A percentile compares a stretch with the other conserved stretches of the same genome.
Evolutionary conservation across 2,113 vertebrate species (phyloP).

Genomic region (Callospermophilus lateralis): DNA sequence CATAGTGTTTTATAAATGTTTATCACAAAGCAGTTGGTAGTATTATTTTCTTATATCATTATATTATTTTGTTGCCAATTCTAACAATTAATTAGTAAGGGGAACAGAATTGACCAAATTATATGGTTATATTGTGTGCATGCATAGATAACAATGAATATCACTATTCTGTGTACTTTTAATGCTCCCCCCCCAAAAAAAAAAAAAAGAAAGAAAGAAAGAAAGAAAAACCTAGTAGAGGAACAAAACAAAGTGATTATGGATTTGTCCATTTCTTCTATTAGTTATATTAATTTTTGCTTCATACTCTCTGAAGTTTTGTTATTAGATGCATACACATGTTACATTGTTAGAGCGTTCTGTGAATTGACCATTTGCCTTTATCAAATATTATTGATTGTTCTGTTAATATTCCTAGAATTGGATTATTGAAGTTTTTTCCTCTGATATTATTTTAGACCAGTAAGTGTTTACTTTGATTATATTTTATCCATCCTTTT

Average conservation of each 20-base stretch:
- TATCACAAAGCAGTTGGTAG: background rate
- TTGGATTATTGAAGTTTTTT: background rate
- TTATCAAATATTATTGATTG: background rate
- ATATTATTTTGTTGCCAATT: background rate
- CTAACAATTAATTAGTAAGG: background rate
- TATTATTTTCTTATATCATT: background rate
- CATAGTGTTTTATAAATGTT: background rate
- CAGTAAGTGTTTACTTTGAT: background rate
- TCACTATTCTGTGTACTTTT: no score
- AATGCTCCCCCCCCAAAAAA: no score
- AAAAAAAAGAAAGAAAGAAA: no score
- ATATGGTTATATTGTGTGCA: no score
- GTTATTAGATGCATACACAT: background rate
- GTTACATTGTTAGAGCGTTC: background rate
- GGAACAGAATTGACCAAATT: no score
- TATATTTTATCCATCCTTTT: background rate
- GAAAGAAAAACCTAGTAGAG: no score
- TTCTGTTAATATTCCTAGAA: background rate
- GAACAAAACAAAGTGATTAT: background rate
- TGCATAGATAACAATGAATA: no score
- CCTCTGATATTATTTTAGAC: background rate
- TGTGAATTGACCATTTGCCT: background rate
- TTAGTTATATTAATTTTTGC: background rate
- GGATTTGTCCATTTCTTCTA: background rate
- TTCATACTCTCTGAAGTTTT: background rate